These are phyloP conservation scores for Heliconius hortense DNA, from an alignment of 2,888 invertebrate species.

Conservation along the genomic window DNA sequence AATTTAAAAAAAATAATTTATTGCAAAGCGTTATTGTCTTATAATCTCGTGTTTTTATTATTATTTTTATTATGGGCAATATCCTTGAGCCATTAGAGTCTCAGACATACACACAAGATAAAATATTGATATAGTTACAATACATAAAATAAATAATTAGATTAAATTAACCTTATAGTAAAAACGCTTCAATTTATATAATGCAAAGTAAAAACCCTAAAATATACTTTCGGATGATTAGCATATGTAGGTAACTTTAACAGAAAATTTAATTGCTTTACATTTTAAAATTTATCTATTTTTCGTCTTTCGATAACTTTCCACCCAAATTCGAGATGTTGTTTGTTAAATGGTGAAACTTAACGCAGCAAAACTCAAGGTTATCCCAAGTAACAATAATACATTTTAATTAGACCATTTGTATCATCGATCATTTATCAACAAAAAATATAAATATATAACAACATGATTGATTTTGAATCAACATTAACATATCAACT, in stretches of 20 bases:
- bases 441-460: not conserved
- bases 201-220: not conserved
- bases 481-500: slow-evolving; percentile 5
- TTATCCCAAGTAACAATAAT: not conserved
- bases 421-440: not conserved
- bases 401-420: not conserved
- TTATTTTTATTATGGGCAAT: not conserved
- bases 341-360: not conserved
- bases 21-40: not conserved
- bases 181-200: not conserved
- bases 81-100: not conserved
- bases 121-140: not conserved
- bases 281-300: too few relatives aligned
- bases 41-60: not conserved
- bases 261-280: too few relatives aligned
- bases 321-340: too few relatives aligned
- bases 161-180: not conserved
- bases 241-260: too few relatives aligned
- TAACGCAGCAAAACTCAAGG: not conserved
- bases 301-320: too few relatives aligned
- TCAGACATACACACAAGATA: not conserved
- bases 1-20: not conserved
- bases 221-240: not conserved
- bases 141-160: not conserved
- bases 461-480: not conserved